Base-by-base conservation (phyloP, 2,888 invertebrate species). In the Resseliella maxima region DNA sequence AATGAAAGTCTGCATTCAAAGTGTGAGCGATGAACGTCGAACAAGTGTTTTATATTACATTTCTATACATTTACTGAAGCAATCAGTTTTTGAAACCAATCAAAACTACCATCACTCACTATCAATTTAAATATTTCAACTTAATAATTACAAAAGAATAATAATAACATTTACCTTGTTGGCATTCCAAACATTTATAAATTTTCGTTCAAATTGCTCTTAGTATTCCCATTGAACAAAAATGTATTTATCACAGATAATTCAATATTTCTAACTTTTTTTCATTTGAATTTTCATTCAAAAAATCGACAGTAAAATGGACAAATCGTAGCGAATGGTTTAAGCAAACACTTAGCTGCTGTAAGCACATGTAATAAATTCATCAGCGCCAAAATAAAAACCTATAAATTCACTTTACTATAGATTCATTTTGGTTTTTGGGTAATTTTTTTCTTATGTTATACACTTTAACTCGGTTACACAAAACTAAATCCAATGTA, bases 1-100 rank as follows among this genome's bases (percentile, higher is more conserved):
- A 83, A 83, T 83, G 83, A 83, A 83, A 83, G 83, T 83, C 38
- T 83, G 38, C 83, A 83, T 83, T 38, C n/a, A 38, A 83, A 83
- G 38, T 83, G 83, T 38, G n/a, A 38, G 83, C 83, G 83, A 27
- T 83, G 83, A 41, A 38, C 83, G 36, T 12, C 38, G 83, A 24
- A n/a, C 83, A 38, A 83, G 83, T 83, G 83, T 38, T 38, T n/a
- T n/a, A 38, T 83, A 38, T 38, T n/a, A 83, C 38, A 83, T 83
- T 38, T 83, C 36, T 81, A 12, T 83, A n/a, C 21, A 0, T 36
- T 38, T 35, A 50, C 18, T 18, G 46, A 50, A 50, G 18, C 18
- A 50, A 50, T 50, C 8, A 50, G 12, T 50, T 50, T 18, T 8
- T 2, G 8, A 18, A 50, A 15, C 2, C 46, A 18, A 18, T 50